Base-by-base conservation (phyloP, 2,113 vertebrate genomes). In the Astatotilapia flaviijosephi region DNA sequence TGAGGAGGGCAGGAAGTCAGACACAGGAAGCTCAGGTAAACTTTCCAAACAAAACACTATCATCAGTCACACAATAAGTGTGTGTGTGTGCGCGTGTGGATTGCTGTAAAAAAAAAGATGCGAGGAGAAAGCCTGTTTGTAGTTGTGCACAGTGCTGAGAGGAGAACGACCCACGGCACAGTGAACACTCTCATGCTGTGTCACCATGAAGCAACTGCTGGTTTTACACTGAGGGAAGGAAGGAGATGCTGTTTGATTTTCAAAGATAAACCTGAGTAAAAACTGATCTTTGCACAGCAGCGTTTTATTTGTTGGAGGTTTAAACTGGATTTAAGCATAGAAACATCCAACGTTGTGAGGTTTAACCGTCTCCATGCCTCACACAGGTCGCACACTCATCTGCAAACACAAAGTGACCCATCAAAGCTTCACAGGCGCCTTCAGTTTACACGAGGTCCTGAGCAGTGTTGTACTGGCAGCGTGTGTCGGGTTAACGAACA, bases 71-170 rank as follows among this genome's bases (percentile, higher is more conserved):
- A n/a, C n/a, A n/a, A n/a, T n/a, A n/a, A n/a, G 23, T 1, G 53
- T 3, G 51, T 21, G n/a, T 10, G 51, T 7, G 10, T 1, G 10
- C 3, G 9, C 0, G 1, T n/a, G 9, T 0, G 2, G 1, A 11
- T 54, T 54, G 51, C 51, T 54, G n/a, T 54, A 51, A 51, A n/a
- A n/a, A 51, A 10, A 21, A 54, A 1, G 6, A 23, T 13, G 55
- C 0, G 15, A 33, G 28, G 0, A 19, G 28, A 62, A 62, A 33
- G 62, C 19, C 10, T 4, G 62, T 68, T 13, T 37, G 6, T 68
- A 37, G 5, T 8, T 37, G 33, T 68, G 33, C 60, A n/a, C 31
- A 35, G 60, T 5, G 60, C 60, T n/a, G 60, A 13, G 33, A 62
- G 31, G 17, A 2, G 17, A 7, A 62, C 6, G 31, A 65, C 0